Evolutionary conservation across 2,888 invertebrate species (phyloP), one percentile per base, ranked within the genome.

Genomic region (Drosophila pseudotalamancana): DNA sequence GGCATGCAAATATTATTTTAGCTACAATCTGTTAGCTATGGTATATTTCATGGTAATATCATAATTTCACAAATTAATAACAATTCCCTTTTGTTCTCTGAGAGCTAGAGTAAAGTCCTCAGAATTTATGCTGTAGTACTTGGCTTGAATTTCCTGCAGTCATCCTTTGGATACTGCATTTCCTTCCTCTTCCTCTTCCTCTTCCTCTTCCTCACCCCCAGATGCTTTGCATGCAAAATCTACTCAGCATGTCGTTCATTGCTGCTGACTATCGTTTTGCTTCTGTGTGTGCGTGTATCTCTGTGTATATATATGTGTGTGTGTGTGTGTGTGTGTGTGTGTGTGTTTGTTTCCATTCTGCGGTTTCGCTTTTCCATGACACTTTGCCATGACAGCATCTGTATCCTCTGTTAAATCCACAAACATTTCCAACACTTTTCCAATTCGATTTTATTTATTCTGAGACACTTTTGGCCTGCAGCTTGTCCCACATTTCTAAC

Each of bases 391-490:
- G 73, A 68, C 73, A 72, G 72, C 73, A 74, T 68, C 60, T 72
- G 77, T 68, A 72, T 60, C 39, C 50, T 72, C 37, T 54, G 76
- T 9, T 29, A 25, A 57, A 72, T 53, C 51, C 39, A 60, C 60
- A 67, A 57, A 53, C 40, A 45, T 45, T 48, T 72, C 56, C 16
- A 68, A 50, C 68, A 64, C 64, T 63, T 64, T 68, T 64, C 46
- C 63, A 77, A 77, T 74, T 77, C 57, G 51, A 64, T 68, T 72
- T 72, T 61, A 64, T 77, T 72, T 67, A 74, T 69, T 60, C 56
- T 57, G 9, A 59, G 39, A 43, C 57, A 61, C 27, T 71, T 60
- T 23, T 21, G 31, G 31, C 48, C 35, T 25, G 48, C 40, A 65
- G 53, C 11, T 48, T 53, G 12, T 39, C 18, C 40, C 32, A 23